These are phyloP conservation scores for Simalia tracyae DNA, from an alignment of 2,797 vertebrate genomes.

Conservation along the genomic window DNA sequence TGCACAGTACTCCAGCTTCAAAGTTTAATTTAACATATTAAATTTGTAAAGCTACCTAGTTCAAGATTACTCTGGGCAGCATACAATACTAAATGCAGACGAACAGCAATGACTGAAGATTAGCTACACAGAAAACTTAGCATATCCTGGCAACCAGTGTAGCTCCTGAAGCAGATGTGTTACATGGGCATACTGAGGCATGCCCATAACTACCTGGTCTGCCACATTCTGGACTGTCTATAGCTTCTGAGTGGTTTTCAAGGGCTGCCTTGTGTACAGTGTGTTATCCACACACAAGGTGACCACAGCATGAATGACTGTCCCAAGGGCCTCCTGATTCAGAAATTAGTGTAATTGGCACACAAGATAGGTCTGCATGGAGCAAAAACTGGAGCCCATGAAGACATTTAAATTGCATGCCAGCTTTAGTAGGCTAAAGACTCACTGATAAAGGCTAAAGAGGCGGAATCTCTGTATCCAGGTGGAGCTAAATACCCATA, in stretches of 20 bases:
- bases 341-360: background rate
- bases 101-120: background rate
- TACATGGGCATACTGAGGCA: background rate
- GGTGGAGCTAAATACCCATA: background rate
- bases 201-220: background rate
- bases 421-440: background rate
- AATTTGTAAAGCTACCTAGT: background rate
- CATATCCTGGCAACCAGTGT: background rate
- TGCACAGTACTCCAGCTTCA: background rate
- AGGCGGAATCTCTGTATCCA: background rate
- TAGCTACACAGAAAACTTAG: background rate
- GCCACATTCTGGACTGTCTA: background rate
- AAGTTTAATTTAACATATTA: background rate
- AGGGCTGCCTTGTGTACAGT: background rate
- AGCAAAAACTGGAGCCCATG: background rate
- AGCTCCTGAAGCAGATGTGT: background rate
- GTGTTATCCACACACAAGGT: background rate
- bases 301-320: background rate
- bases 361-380: background rate
- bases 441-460: background rate
- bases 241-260: background rate
- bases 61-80: background rate
- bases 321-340: background rate
- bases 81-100: background rate
- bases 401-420: background rate